A percentile compares a stretch with the other conserved stretches of the same genome.
Conservation (phyloP, 2,888 invertebrate genomes). For the Chloroclysta siterata region DNA sequence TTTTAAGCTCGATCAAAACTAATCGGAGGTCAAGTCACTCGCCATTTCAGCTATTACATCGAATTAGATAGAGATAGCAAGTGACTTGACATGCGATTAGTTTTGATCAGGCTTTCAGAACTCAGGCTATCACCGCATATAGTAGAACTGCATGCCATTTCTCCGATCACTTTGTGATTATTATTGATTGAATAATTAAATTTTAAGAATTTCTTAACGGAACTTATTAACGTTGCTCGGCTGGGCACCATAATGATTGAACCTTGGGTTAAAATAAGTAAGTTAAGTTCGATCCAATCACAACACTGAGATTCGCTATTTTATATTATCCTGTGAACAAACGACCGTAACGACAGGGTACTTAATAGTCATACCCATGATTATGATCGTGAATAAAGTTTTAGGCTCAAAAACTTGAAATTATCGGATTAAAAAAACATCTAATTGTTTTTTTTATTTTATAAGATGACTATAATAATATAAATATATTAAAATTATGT, state of each 20-base stretch:
- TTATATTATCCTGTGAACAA: constrained; percentile 20
- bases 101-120: no score
- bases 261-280: not conserved
- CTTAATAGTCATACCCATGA: constrained; percentile 32
- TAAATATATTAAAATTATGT: not conserved
- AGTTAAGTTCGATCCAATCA: not conserved
- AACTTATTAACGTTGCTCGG: not conserved
- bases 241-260: not conserved
- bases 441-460: constrained; percentile 4
- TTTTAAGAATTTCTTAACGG: not conserved
- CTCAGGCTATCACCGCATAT: no score
- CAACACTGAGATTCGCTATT: not conserved
- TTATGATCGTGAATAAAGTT: constrained; percentile 6
- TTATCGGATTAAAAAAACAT: no score
- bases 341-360: constrained; percentile 40
- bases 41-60: no score
- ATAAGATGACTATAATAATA: constrained; percentile 1
- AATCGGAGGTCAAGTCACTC: no score
- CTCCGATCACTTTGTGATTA: not conserved
- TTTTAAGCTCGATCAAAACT: no score
- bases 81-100: no score
- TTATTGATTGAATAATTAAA: not conserved
- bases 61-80: no score
- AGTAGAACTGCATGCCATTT: not conserved
- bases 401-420: constrained; percentile 1